Base-by-base conservation (phyloP, 1,140 invertebrate species). In the Rhagoletis pomonella region DNA sequence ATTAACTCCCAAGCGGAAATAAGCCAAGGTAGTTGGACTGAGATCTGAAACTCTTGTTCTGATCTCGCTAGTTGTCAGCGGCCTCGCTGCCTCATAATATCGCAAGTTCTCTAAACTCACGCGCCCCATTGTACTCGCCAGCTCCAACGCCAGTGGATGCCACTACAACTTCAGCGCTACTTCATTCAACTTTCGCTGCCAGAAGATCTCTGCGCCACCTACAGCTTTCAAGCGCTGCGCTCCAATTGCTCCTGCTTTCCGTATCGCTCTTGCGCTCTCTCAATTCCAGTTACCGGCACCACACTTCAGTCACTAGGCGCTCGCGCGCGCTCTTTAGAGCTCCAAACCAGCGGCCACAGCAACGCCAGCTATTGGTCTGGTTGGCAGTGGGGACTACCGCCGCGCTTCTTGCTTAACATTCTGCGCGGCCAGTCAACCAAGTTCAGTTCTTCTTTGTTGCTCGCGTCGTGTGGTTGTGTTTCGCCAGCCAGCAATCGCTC, bases 381-480 rank as follows among this genome's bases (percentile, higher is more conserved):
- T 7, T 12, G 3, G 42, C 42, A 14, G 5, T 81, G 73, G 73
- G 73, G 73, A 29, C 73, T 55, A 81, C 73, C 4, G 73, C 73
- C 29, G 29, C 29, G 29, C 29, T 81, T n/a, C n/a, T 81, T 81
- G 73, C 73, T 81, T 81, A 81, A 81, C 73, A 81, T 81, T 81
- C 73, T 81, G 50, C 19, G 73, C 73, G 73, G 73, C 73, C 73
- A 81, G 73, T 81, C 73, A 81, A 81, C 73, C 73, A 81, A 81
- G 73, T 81, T 81, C 73, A 81, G 73, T 81, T 81, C 73, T 44
- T 55, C 47, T 81, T 81, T 55, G 73, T 81, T 81, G 73, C n/a
- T 81, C 73, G 73, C 47, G 17, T 81, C 73, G 73, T 81, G 47
- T 81, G 47, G 73, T 81, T 81, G n/a, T 81, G 73, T 81, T 81